Percentiles rank a stretch among this genome's conserved stretches.
Conservation (phyloP, 2,113 vertebrate species). For the Ammodytes marinus region DNA sequence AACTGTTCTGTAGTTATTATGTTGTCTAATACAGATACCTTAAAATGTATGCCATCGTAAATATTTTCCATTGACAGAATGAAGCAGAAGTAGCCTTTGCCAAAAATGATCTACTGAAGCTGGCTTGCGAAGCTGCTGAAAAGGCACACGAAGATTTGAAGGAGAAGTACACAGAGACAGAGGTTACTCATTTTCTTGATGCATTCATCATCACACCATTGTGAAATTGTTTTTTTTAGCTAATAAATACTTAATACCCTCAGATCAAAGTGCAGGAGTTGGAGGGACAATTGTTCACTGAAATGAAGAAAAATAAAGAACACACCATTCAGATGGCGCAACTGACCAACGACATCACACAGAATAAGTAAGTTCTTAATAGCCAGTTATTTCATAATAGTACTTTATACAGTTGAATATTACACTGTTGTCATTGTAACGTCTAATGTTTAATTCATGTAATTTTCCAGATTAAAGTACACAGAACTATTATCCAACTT, state of each 20-base stretch:
- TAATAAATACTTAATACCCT: constrained; percentile 35
- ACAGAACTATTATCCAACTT: constrained; percentile 79
- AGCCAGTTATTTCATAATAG: background rate
- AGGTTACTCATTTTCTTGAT: constrained; percentile 74
- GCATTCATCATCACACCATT: background rate
- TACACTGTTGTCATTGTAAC: background rate
- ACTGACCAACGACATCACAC: constrained; percentile 82
- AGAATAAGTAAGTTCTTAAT: constrained; percentile 82
- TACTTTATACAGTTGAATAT: background rate
- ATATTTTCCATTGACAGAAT: constrained; percentile 68
- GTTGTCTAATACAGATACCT: background rate
- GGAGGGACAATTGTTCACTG: constrained; percentile 80
- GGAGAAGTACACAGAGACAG: constrained; percentile 72
- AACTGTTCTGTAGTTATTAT: background rate
- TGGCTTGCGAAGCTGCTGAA: constrained; percentile 79
- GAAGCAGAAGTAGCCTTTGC: constrained; percentile 71
- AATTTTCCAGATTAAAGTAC: constrained; percentile 83
- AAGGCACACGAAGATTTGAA: constrained; percentile 78
- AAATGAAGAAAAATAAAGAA: constrained; percentile 83
- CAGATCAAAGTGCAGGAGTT: constrained; percentile 87
- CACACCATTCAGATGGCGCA: constrained; percentile 78
- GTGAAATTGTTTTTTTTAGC: background rate
- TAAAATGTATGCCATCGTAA: background rate
- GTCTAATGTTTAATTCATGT: constrained; percentile 19
- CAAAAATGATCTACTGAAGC: constrained; percentile 81